Percentiles rank a stretch among this genome's conserved stretches.
Evolutionary conservation across 2,113 vertebrate genomes (phyloP).

Genomic region (Syngnathus typhle): DNA sequence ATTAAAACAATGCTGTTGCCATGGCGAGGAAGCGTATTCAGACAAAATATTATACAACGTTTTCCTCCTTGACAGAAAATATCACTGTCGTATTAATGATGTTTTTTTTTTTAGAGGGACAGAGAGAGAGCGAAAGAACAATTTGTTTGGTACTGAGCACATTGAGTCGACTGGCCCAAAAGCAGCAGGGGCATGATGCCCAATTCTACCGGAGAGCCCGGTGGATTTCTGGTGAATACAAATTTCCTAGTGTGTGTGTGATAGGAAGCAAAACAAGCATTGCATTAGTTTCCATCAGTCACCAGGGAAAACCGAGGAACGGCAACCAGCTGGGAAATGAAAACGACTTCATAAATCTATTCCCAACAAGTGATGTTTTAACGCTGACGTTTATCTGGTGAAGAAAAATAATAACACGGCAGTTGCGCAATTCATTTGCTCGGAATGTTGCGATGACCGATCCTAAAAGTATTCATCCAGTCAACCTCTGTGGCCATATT

Average conservation of each 20-base stretch:
- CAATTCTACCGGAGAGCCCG: conserved; percentile 39
- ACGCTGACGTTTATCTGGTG: background rate
- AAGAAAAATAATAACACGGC: conserved; percentile 26
- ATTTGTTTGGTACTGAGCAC: conserved; percentile 57
- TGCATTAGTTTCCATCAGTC: conserved; percentile 25
- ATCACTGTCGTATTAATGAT: conserved; percentile 52
- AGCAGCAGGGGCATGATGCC: conserved; percentile 44
- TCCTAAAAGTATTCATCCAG: background rate
- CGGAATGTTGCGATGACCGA: background rate
- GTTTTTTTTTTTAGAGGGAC: conserved; percentile 44
- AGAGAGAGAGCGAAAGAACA: conserved; percentile 50
- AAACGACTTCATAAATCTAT: conserved; percentile 19
- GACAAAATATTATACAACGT: conserved; percentile 19
- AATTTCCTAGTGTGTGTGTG: conserved; percentile 24
- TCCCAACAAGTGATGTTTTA: conserved; percentile 35
- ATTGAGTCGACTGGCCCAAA: conserved; percentile 47
- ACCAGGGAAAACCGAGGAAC: conserved; percentile 14
- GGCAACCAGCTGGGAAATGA: conserved; percentile 14
- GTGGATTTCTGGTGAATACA: conserved; percentile 46
- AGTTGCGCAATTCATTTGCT: background rate
- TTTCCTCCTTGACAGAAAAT: conserved; percentile 46
- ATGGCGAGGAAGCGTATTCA: conserved; percentile 17
- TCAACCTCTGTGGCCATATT: background rate
- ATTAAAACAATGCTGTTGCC: conserved; percentile 36
- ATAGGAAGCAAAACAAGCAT: conserved; percentile 27